Conservation (phyloP, 2,888 invertebrate genomes). For the Ormyrus rosae region DNA sequence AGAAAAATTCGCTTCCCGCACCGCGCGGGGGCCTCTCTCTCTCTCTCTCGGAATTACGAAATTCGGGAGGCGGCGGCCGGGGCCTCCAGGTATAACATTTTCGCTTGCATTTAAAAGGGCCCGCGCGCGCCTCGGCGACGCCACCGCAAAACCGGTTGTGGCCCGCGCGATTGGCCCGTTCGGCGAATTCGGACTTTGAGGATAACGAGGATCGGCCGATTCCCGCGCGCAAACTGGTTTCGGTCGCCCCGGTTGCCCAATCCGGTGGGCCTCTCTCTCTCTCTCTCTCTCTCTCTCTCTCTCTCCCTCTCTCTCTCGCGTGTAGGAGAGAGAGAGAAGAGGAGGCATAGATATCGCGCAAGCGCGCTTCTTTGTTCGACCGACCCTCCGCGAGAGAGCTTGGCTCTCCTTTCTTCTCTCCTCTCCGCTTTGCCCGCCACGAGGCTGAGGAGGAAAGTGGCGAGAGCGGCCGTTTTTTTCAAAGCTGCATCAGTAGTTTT, state of each 20-base stretch:
- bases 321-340: too few species aligned
- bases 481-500: too few species aligned
- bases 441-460: too few species aligned
- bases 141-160: constrained; percentile 23
- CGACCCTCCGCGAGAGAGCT: neutral
- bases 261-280: neutral
- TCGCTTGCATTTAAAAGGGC: constrained; percentile 21
- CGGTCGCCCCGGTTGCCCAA: neutral
- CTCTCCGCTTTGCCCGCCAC: neutral
- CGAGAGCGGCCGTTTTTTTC: too few species aligned
- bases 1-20: too few species aligned
- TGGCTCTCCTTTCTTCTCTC: neutral
- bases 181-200: constrained; percentile 18
- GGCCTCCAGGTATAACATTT: neutral
- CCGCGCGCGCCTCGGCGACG: constrained; percentile 29
- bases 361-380: constrained; percentile 17
- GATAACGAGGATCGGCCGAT: constrained; percentile 33
- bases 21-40: too few species aligned
- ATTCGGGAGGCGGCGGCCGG: neutral
- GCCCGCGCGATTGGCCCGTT: constrained; percentile 8
- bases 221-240: constrained; percentile 9
- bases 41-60: neutral
- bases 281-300: too few species aligned
- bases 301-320: too few species aligned
- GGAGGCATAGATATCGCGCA: too few species aligned